Percentiles rank a stretch among this genome's conserved stretches.
Conservation (phyloP, 2,113 vertebrate genomes). For the Oreocharis arfaki region DNA sequence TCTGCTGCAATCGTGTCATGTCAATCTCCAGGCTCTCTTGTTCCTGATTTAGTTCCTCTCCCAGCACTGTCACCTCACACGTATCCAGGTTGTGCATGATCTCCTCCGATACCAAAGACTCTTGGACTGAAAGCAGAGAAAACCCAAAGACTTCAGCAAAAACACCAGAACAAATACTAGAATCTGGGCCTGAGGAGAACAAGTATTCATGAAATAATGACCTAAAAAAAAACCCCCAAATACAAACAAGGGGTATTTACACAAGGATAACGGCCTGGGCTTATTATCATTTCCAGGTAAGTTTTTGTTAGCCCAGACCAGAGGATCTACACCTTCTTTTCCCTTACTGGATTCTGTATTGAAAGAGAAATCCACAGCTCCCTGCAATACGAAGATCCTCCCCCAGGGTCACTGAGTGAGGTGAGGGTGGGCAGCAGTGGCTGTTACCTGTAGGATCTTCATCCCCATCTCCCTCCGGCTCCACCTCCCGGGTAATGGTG, state of each 20-base stretch:
- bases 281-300: background rate
- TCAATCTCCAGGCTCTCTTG: conserved; percentile 94
- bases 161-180: background rate
- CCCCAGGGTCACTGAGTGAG: rapidly evolving
- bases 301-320: background rate
- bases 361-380: rapidly evolving
- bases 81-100: conserved; percentile 97
- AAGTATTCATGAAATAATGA: background rate
- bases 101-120: conserved; percentile 95
- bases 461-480: conserved; percentile 81
- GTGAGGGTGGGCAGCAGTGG: background rate
- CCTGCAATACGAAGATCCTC: background rate
- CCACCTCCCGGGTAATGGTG: conserved; percentile 93
- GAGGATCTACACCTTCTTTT: background rate
- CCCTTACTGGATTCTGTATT: background rate
- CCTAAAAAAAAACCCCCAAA: background rate
- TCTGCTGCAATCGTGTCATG: conserved; percentile 82
- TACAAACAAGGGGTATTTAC: background rate
- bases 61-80: conserved; percentile 88
- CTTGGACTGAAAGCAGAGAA: conserved; percentile 82
- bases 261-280: background rate
- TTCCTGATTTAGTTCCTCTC: conserved; percentile 87
- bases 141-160: background rate
- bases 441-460: conserved; percentile 89
- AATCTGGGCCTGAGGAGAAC: background rate